Evolutionary conservation across 2,888 invertebrate species (phyloP).

Genomic region (Venustoraphidia nigricollis): DNA sequence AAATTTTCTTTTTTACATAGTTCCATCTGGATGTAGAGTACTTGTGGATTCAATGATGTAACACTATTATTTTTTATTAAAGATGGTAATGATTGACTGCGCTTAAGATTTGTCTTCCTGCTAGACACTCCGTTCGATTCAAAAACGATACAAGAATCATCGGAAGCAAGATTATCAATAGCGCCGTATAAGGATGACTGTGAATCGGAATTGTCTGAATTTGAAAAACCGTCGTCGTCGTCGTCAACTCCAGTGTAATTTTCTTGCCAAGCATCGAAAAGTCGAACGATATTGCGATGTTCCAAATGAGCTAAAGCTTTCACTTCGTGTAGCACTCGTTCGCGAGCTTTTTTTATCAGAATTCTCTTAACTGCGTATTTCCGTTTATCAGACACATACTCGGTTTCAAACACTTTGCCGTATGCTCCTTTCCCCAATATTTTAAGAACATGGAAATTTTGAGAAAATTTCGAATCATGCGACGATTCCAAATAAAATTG

Average conservation of each 20-base stretch:
- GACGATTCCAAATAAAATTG: no score
- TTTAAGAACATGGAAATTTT: no score
- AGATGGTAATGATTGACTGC: no score
- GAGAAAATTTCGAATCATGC: no score
- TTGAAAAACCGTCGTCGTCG: no score
- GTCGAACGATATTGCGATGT: slow-evolving; percentile 89
- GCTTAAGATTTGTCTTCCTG: no score
- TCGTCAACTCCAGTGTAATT: no score
- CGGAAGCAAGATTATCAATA: no score
- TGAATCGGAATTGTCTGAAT: no score
- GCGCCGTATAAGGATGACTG: no score
- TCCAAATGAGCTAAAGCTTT: slow-evolving; percentile 88
- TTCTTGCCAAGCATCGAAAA: slow-evolving; percentile 92
- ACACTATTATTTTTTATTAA: no score
- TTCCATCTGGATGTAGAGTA: slow-evolving; percentile 94
- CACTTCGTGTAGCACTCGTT: slow-evolving; percentile 87
- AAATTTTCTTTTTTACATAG: slow-evolving; percentile 78
- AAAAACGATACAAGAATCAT: slow-evolving; percentile 1
- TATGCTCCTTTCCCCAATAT: slow-evolving; percentile 79
- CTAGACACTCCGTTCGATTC: not conserved
- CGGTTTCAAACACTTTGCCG: slow-evolving; percentile 90
- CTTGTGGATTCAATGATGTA: no score
- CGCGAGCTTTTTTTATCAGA: slow-evolving; percentile 63
- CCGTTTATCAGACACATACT: slow-evolving; percentile 86
- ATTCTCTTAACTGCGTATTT: slow-evolving; percentile 93